Base-by-base conservation (phyloP, 2,888 invertebrate species). In the Phragmatobia fuliginosa region DNA sequence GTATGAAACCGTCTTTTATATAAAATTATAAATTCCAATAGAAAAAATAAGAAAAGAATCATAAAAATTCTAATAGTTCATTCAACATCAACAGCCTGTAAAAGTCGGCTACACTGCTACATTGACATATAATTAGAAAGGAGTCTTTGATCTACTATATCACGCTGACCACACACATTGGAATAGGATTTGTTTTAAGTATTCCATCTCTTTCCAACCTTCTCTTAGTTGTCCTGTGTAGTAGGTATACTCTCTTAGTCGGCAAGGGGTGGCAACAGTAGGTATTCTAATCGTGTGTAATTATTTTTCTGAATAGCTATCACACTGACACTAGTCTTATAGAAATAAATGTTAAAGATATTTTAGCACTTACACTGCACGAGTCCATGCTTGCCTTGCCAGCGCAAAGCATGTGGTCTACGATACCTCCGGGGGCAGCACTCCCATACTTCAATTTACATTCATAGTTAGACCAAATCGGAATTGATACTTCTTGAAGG, bases 351-450 rank as follows among this genome's bases (percentile, higher is more conserved):
- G 2, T 25, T 3, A 52, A 25, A 49, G 52, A 62, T 41, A 31
- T 32, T 49, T 25, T 28, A 56, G 28, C 10, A 79, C 87, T 96
- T 96, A 98, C 98, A 92, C 98, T 98, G 90, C 98, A 98, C 31
- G 98, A 98, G 92, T 98, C 98, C 93, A 96, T 97, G 73, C 96
- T 96, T 18, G 97, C 97, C 91, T 96, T 96, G 1, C 98, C 98
- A 63, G 98, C 98, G 88, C 98, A 98, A 11, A 98, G 91, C 96
- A 98, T 98, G 83, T 97, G 97, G 16, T 97, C 97, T 1, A 98
- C 97, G 71, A 98, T 98, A 33, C 98, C 98, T 16, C 98, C 98
- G 0, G 98, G 97, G n/a, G 98, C 98, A 0, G 98, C 97, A 16
- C 96, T 95, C 31, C 98, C 98, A 87, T 98, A 98, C 87, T 98